Percentiles rank a stretch among this genome's conserved stretches.
Conservation (phyloP, 2,888 invertebrate genomes). For the Pharmacophagus antenor region DNA sequence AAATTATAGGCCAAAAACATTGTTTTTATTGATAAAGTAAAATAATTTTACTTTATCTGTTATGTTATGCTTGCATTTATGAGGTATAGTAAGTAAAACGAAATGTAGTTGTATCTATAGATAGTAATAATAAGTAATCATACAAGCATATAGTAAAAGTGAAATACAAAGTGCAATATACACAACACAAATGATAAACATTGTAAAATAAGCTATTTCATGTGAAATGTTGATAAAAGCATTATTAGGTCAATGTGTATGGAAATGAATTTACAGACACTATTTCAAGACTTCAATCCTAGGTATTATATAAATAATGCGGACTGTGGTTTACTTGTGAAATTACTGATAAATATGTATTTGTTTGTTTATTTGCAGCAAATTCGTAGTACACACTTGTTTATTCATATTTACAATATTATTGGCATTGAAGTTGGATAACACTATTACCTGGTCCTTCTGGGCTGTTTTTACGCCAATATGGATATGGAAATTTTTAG, state of each 20-base stretch:
- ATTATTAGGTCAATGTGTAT: conserved; percentile 62
- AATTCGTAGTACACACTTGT: conserved; percentile 97
- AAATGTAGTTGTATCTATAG: background rate
- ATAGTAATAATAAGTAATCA: background rate
- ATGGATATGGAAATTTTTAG: conserved; percentile 98
- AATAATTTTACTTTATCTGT: background rate
- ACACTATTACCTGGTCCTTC: conserved; percentile 94
- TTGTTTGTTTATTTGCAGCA: conserved; percentile 83
- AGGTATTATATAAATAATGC: conserved; percentile 79
- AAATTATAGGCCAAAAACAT: too few relatives aligned
- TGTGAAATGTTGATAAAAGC: conserved; percentile 52
- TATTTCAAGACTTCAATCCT: conserved; percentile 95
- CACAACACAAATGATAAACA: background rate
- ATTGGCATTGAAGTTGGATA: conserved; percentile 94
- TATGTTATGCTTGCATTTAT: background rate
- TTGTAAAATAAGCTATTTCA: background rate
- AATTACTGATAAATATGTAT: conserved; percentile 8
- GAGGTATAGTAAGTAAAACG: background rate
- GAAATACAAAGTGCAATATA: background rate
- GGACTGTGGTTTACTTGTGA: conserved; percentile 26
- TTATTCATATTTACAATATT: conserved; percentile 94
- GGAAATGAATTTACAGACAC: conserved; percentile 92
- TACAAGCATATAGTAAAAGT: background rate
- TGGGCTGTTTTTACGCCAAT: conserved; percentile 98
- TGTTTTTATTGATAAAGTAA: background rate